Evolutionary conservation across 2,888 invertebrate genomes (phyloP).

Genomic region (Drosophila tanythrix): DNA sequence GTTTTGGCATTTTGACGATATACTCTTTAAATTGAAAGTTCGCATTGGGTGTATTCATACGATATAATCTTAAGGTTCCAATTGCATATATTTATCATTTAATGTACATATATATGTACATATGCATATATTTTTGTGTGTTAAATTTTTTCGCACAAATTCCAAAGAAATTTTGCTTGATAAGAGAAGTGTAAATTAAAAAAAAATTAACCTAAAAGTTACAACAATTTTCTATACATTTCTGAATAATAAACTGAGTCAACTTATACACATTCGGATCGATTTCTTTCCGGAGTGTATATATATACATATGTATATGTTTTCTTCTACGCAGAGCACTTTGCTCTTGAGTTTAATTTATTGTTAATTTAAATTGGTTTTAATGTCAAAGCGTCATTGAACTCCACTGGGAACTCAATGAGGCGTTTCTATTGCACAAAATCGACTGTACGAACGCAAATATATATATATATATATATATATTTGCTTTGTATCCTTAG

Average conservation of each 20-base stretch:
- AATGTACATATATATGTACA: background rate
- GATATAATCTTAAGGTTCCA: background rate
- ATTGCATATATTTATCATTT: background rate
- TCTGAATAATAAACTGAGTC: background rate
- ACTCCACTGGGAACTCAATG: conserved; percentile 31
- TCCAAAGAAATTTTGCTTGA: background rate
- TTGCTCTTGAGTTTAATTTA: conserved; percentile 6
- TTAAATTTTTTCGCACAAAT: background rate
- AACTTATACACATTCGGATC: background rate
- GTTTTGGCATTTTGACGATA: conserved; percentile 29
- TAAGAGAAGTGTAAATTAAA: background rate
- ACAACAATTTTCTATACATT: background rate
- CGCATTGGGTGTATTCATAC: conserved; percentile 2
- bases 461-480: background rate
- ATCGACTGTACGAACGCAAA: background rate
- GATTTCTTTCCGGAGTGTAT: background rate
- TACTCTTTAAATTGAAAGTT: background rate
- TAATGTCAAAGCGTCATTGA: conserved; percentile 52
- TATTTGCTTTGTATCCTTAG: background rate
- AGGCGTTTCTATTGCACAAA: background rate
- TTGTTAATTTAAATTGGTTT: conserved; percentile 3
- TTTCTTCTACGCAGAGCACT: background rate
- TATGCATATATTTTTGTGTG: background rate
- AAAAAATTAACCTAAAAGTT: background rate
- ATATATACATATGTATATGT: background rate